A percentile compares a stretch with the other conserved stretches of the same genome.
phyloP scores from a whole-genome alignment of 2,888 invertebrate genomes.

The Drosophila colorata region DNA sequence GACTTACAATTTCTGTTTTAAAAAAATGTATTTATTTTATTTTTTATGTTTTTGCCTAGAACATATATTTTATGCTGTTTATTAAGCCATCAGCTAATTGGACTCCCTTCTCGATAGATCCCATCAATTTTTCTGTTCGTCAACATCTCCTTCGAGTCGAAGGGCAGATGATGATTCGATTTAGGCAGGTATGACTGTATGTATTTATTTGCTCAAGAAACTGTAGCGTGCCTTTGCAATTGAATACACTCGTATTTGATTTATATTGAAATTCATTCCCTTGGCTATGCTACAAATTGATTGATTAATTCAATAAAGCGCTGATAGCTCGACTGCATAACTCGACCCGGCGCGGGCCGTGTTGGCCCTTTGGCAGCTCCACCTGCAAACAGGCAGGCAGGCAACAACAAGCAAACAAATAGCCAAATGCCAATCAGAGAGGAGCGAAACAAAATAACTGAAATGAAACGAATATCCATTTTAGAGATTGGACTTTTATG shows the following conservation, averaged over 20 bases:
- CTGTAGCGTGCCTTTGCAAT: constrained; percentile 17
- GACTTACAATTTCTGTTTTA: too few relatives aligned
- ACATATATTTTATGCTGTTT: not conserved
- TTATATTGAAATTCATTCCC: constrained; percentile 43
- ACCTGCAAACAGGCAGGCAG: constrained; percentile 22
- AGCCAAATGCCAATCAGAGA: constrained; percentile 17
- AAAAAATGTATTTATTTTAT: not conserved
- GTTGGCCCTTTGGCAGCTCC: constrained; percentile 33
- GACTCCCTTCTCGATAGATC: not conserved
- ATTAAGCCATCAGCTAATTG: constrained; percentile 1
- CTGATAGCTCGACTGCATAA: constrained; percentile 47
- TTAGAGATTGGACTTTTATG: constrained; percentile 68
- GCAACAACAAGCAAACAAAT: constrained; percentile 33
- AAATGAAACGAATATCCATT: constrained; percentile 67
- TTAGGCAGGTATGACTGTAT: constrained; percentile 7
- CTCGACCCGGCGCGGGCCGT: constrained; percentile 7
- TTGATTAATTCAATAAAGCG: constrained; percentile 75
- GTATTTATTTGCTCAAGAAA: constrained; percentile 12
- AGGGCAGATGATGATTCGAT: constrained; percentile 14
- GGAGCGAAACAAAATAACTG: not conserved
- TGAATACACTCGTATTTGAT: constrained; percentile 43
- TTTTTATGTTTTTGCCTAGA: too few relatives aligned
- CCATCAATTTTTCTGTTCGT: not conserved
- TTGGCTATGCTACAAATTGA: constrained; percentile 57
- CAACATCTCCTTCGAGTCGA: not conserved